Percentiles rank a stretch among this genome's conserved stretches.
Evolutionary conservation across 2,797 vertebrate species (phyloP).

Genomic region (Melanotaenia maccullochi): DNA sequence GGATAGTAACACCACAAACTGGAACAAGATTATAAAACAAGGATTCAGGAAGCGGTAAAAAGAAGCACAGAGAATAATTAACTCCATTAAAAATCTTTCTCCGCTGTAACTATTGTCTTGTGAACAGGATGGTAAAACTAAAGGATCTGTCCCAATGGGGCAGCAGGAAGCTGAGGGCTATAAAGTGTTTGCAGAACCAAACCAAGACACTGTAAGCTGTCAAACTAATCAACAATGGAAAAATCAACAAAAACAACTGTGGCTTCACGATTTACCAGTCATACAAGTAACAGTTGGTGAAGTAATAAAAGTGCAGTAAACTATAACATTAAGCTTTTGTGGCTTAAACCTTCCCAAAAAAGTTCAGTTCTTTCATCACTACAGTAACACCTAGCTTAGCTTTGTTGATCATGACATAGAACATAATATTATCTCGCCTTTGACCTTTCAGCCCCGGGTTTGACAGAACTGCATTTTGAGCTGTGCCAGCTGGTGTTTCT

Average conservation of each 20-base stretch:
- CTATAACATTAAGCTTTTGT: neutral
- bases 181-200: neutral
- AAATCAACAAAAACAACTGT: no score
- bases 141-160: neutral
- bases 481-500: slow-evolving; percentile 3
- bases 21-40: neutral
- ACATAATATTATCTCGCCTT: slow-evolving; percentile 22
- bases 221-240: neutral
- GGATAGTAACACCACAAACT: neutral
- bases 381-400: slow-evolving; percentile 4
- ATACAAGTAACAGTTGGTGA: neutral
- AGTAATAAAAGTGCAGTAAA: neutral
- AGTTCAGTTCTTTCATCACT: neutral
- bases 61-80: neutral
- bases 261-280: neutral
- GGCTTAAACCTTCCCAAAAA: neutral
- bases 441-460: slow-evolving; percentile 38
- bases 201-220: neutral
- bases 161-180: neutral
- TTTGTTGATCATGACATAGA: slow-evolving; percentile 44
- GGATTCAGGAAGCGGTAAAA: neutral
- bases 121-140: neutral
- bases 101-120: neutral
- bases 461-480: slow-evolving; percentile 28
- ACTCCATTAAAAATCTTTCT: neutral